These are phyloP conservation scores for Tauraco hartlaubi DNA, from an alignment of 2,797 vertebrate species.

Conservation along the genomic window DNA sequence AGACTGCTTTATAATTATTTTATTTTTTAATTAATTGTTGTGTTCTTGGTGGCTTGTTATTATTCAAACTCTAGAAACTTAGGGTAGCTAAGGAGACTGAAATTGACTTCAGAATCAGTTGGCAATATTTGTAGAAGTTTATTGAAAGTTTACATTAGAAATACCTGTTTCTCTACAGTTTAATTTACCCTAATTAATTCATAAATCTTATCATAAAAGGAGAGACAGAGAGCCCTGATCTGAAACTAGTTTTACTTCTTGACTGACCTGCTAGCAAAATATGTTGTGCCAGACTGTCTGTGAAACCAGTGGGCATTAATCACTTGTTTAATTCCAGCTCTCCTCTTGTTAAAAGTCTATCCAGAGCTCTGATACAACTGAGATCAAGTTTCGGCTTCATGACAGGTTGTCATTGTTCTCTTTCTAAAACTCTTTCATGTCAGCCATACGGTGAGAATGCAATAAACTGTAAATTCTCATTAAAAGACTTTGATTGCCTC, in stretches of 20 bases:
- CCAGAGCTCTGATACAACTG: not conserved
- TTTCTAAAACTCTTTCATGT: not conserved
- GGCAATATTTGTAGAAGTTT: not conserved
- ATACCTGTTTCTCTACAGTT: not conserved
- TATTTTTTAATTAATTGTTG: not conserved
- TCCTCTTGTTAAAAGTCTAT: not conserved
- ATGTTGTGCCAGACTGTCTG: not conserved
- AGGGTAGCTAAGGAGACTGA: not conserved
- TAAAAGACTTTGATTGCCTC: not conserved
- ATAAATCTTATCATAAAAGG: not conserved
- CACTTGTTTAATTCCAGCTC: not conserved
- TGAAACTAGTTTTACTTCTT: not conserved
- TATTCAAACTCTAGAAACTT: not conserved
- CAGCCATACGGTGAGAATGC: not conserved
- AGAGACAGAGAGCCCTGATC: not conserved
- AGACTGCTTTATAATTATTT: not conserved
- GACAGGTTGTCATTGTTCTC: not conserved
- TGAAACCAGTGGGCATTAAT: not conserved
- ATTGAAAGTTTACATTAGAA: not conserved
- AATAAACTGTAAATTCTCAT: not conserved
- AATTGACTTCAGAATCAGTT: fast-evolving
- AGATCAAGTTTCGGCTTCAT: not conserved
- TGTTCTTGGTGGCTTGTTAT: not conserved
- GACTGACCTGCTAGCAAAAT: not conserved
- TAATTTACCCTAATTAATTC: not conserved